Evolutionary conservation across 35 echinoderm and acorn worm genomes (phyloP).

Genomic region (Lytechinus variegatus): DNA sequence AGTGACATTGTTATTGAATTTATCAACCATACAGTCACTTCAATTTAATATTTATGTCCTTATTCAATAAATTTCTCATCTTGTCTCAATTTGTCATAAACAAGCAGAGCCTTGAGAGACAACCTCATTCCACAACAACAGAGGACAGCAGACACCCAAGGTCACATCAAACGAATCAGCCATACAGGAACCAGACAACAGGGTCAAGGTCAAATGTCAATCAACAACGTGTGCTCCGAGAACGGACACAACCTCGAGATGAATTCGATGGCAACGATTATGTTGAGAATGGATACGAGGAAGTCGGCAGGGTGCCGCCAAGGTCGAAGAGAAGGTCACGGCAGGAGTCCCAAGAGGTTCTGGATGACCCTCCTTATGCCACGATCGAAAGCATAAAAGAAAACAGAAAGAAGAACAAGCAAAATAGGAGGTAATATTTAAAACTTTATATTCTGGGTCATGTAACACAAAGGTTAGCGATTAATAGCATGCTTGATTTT

Average conservation of each 20-base stretch:
- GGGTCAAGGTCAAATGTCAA: conserved; percentile 38
- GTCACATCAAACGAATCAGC: not conserved
- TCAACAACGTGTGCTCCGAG: conserved; percentile 15
- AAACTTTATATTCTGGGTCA: not conserved
- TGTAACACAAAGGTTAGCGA: too few species aligned
- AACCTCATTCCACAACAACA: not conserved
- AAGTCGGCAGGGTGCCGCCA: not conserved
- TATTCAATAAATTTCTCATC: too few species aligned
- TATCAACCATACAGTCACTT: too few species aligned
- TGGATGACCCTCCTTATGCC: conserved; percentile 63
- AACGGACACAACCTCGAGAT: conserved; percentile 30
- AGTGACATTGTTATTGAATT: too few species aligned
- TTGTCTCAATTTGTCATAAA: not conserved
- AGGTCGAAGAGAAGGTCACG: conserved; percentile 24
- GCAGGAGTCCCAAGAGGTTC: conserved; percentile 50
- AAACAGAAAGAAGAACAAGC: conserved; percentile 52
- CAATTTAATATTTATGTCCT: too few species aligned
- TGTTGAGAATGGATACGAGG: not conserved
- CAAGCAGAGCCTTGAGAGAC: not conserved
- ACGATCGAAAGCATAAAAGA: conserved; percentile 75
- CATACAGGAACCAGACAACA: not conserved
- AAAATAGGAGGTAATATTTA: not conserved
- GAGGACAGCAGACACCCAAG: not conserved
- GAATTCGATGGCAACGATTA: conserved; percentile 54
- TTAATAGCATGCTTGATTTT: too few species aligned